Base-by-base conservation (phyloP, 2,113 vertebrate genomes). In the Protomyctophum bolini region DNA sequence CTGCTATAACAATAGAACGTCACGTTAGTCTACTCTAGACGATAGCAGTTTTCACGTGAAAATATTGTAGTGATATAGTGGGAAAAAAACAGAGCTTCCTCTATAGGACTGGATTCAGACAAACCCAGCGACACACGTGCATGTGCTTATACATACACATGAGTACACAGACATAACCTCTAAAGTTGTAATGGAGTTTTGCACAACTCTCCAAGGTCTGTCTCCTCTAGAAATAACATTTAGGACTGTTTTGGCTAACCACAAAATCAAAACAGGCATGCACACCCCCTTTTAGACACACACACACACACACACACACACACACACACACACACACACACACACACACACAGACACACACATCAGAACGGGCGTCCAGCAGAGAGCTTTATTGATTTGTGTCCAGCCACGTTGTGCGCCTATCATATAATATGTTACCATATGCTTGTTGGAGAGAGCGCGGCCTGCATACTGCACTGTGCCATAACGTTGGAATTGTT, bases 121-220 rank as follows among this genome's bases (percentile, higher is more conserved):
- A 6, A 50, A 73, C 48, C 12, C 49, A 48, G 54, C 58, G 51
- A 75, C 64, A 70, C 29, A 65, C 46, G 15, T 48, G 46, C 54
- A 63, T 51, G 66, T 41, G 14, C 51, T 62, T 29, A 57, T 55
- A 70, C 65, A 68, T 21, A 70, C 61, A 28, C 50, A 62, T 10
- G 69, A 41, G 51, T 33, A 50, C 47, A 63, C 41, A 63, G 9
- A 10, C 49, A 0, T 51, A 58, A 8, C 14, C 56, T 29, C 6
- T 55, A 48, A 73, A 69, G 50, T 54, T 66, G 21, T 14, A 66
- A 8, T 63, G 61, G 47, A 57, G 54, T 21, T 88, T 89, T 58
- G 66, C 58, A 64, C 78, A 49, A 61, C 70, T 68, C 51, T 64
- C 55, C 4, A 50, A 69, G 80, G 88, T 87, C 85, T 80, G 48